Base-by-base conservation (phyloP, 53 echinoderm and acorn worm species). In the Luidia sarsii region DNA sequence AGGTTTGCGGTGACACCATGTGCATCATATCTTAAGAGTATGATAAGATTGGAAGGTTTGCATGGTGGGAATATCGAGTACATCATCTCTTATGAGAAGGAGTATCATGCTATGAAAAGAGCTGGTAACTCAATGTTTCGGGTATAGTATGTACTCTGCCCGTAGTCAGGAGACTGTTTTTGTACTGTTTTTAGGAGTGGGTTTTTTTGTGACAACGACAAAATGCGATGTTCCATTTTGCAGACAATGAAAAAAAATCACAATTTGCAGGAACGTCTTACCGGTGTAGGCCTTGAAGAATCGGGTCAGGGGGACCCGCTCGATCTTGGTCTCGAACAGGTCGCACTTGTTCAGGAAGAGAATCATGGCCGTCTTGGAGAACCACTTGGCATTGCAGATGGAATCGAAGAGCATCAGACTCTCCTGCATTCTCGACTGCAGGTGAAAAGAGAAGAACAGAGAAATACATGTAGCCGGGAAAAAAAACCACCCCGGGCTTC, bases 331-430 rank as follows among this genome's bases (percentile, higher is more conserved):
- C 45, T 87, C 81, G 48, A 90, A 90, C 33, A 90, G 80, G 80
- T 94, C 94, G 6, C 66, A 67, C 71, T 94, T 94, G 67, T 90
- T 94, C 21, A 94, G 84, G 35, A 94, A 85, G 48, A 94, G 62
- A 8, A 94, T 85, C 34, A 88, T 73, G 2, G 94, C 69, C 39
- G 90, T 87, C 57, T 77, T 85, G 32, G 50, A 45, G 45, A 94
- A 94, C 90, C 94, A 94, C 48, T 46, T 54, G 52, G 82, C 74
- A 79, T 85, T 90, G 52, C 92, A 92, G 46, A 92, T 82, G 10
- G 89, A 73, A 9, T 81, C 64, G 45, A 92, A 92, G 23, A 92
- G 50, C 22, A 82, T 57, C 30, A 86, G 48, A 33, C 92, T 92
- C 28, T 92, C 92, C 64, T 68, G 49, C 31, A 92, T 85, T 60